A percentile compares a stretch with the other conserved stretches of the same genome.
phyloP scores from a whole-genome alignment of 2,113 vertebrate genomes.

The Felis chaus region DNA sequence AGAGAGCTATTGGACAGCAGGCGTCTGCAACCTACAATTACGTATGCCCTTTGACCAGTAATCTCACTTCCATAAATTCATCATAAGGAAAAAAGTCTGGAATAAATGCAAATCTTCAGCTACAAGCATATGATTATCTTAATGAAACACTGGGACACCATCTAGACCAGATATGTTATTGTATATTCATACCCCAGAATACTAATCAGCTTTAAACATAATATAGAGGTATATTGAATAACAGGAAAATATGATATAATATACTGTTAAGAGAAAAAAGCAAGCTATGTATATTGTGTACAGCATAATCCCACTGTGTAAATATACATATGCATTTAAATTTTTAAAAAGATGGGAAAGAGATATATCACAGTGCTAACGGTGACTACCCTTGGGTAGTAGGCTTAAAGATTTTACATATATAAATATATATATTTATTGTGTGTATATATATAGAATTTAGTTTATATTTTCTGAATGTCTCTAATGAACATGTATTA shows the following conservation, averaged over 20 bases:
- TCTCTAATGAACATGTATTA: neutral
- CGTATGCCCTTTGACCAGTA: neutral
- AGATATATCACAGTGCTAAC: neutral
- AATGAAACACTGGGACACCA: neutral
- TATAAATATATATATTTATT: neutral
- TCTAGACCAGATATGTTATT: neutral
- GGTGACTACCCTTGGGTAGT: neutral
- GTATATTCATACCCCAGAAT: neutral
- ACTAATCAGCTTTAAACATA: neutral
- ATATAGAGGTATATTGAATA: neutral
- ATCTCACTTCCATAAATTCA: neutral
- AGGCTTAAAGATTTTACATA: neutral
- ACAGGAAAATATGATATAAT: neutral
- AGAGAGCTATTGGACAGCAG: neutral
- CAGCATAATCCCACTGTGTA: neutral
- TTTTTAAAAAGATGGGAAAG: neutral
- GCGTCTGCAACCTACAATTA: neutral
- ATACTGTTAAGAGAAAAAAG: neutral
- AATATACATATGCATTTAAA: neutral
- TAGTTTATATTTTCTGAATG: constrained; percentile 22
- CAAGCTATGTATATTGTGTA: neutral
- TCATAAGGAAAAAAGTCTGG: neutral
- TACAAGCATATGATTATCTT: neutral
- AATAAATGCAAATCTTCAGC: neutral
- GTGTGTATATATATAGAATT: neutral